Evolutionary conservation across 2,888 invertebrate genomes (phyloP).

Genomic region (Eumerus sabulonum): DNA sequence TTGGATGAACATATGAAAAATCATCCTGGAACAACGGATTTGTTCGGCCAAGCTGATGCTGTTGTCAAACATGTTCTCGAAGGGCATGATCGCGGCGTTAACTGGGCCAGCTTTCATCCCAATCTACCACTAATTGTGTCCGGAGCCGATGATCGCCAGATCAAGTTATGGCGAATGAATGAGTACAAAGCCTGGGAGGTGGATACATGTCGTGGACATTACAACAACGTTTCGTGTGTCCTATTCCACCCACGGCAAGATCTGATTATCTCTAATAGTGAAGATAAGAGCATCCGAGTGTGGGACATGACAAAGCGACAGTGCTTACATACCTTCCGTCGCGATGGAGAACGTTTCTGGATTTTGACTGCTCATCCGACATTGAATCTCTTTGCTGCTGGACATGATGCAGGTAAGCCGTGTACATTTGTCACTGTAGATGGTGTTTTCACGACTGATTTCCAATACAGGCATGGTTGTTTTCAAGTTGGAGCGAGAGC

Average conservation of each 20-base stretch:
- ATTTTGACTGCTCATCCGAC: slow-evolving; percentile 96
- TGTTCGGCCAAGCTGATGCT: slow-evolving; percentile 97
- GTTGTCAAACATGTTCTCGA: slow-evolving; percentile 94
- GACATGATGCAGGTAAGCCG: slow-evolving; percentile 97
- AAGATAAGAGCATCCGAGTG: slow-evolving; percentile 98
- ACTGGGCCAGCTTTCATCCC: slow-evolving; percentile 99
- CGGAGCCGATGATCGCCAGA: slow-evolving; percentile 98
- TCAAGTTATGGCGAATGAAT: slow-evolving; percentile 99
- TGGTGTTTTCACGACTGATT: neutral
- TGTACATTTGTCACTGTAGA: too few species aligned
- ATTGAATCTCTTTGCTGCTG: slow-evolving; percentile 98
- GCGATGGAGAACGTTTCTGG: slow-evolving; percentile 99
- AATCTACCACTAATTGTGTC: slow-evolving; percentile 96
- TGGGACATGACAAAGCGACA: slow-evolving; percentile 99
- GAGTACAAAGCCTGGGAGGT: slow-evolving; percentile 99
- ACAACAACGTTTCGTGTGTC: slow-evolving; percentile 99
- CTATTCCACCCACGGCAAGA: slow-evolving; percentile 98
- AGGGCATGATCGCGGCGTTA: slow-evolving; percentile 98
- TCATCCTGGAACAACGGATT: slow-evolving; percentile 91
- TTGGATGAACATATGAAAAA: slow-evolving; percentile 92
- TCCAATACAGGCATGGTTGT: slow-evolving; percentile 77
- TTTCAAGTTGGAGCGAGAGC: slow-evolving; percentile 92
- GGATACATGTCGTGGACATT: slow-evolving; percentile 99
- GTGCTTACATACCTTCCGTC: slow-evolving; percentile 93
- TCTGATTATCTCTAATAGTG: slow-evolving; percentile 96